Evolutionary conservation across 2,113 vertebrate species (phyloP), one percentile per base, ranked within the genome.

Genomic region (Corydoras maculifer): DNA sequence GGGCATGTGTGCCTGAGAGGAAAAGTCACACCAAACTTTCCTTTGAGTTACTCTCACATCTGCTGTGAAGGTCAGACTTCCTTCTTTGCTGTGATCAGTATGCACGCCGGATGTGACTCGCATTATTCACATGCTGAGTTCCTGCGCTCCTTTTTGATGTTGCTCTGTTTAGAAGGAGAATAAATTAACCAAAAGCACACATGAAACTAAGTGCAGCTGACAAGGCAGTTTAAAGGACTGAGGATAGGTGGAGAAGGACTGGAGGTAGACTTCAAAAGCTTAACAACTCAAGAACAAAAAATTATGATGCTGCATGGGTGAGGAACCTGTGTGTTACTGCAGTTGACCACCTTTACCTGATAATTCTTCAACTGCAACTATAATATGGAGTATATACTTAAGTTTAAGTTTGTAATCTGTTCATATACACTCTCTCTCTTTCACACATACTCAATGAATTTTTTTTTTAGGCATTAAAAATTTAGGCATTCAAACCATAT

Each of bases 111-210:
- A 14, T 15, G n/a, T n/a, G 54, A 7, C 54, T 15, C 12, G 12
- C 12, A n/a, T 53, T n/a, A 57, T 57, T 57, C n/a, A n/a, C 54
- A 57, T 57, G 54, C 54, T n/a, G 51, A 57, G 54, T 57, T 57
- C 12, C 51, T 12, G 51, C 9, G 13, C n/a, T 57, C 13, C 54
- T 57, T 7, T 57, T 57, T 15, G 54, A 57, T n/a, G 54, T 14
- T 3, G 54, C 54, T 57, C 54, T n/a, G 6, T 57, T 57, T 57
- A 15, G 54, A n/a, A 14, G 12, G 54, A n/a, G 54, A 57, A 57
- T 57, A 57, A 57, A 57, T 57, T 57, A 57, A 57, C 12, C 12
- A 15, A 3, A 7, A 15, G 54, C 13, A n/a, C 54, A 14, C 54
- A n/a, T 57, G 54, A 57, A 57, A 57, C 54, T 57, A 57, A 57